Conservation (phyloP, 92 coral and sea anemone genomes). For the Palythoa heliodiscus region DNA sequence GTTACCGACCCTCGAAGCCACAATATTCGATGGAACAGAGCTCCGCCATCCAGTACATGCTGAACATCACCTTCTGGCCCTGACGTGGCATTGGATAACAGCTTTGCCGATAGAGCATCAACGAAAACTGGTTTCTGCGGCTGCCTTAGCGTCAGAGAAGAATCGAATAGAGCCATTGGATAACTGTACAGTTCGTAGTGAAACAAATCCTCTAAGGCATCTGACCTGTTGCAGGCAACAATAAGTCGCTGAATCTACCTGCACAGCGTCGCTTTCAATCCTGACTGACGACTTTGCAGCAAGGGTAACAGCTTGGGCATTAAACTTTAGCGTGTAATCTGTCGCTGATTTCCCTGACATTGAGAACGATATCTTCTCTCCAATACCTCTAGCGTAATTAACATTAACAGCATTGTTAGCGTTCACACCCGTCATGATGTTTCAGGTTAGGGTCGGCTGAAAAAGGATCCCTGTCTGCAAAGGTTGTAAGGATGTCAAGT, state of each 20-base stretch:
- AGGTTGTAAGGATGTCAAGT: background rate
- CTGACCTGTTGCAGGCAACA: conserved; percentile 29
- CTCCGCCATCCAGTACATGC: background rate
- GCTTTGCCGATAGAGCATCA: conserved; percentile 20
- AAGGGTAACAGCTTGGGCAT: conserved; percentile 42
- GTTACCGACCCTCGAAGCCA: conserved; percentile 1
- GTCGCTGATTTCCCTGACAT: background rate
- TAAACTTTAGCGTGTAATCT: conserved; percentile 44
- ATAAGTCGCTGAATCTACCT: conserved; percentile 35
- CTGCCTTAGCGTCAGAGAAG: conserved; percentile 19
- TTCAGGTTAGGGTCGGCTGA: background rate
- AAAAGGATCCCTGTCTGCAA: background rate
- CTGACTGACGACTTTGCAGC: conserved; percentile 32
- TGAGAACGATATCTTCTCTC: background rate
- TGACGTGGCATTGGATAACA: background rate
- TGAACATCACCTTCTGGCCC: background rate
- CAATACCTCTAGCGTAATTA: background rate
- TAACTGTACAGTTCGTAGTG: conserved; percentile 16
- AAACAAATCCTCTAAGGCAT: background rate
- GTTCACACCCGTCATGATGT: background rate
- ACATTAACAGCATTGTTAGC: background rate
- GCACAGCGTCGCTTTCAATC: background rate
- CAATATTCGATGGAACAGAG: background rate
- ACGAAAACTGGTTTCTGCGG: conserved; percentile 14
- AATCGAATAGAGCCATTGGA: conserved; percentile 22